A percentile compares a stretch with the other conserved stretches of the same genome.
Conservation (phyloP, 1,140 invertebrate genomes). For the Philopotamus ludificatus region DNA sequence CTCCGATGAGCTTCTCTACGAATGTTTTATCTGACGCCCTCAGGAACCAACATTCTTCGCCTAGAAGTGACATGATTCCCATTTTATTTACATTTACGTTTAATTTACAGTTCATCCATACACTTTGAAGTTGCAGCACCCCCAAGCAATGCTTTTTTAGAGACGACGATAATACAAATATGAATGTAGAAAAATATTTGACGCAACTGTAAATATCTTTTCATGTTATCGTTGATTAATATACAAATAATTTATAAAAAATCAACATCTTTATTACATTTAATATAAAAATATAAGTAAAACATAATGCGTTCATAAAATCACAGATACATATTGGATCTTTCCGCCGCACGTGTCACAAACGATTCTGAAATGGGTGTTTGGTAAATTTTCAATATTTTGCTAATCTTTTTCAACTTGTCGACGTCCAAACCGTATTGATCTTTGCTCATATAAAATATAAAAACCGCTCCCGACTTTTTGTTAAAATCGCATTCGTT, state of each 20-base stretch:
- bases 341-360: neutral
- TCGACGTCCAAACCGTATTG: conserved; percentile 16
- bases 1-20: conserved; percentile 92
- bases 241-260: no score
- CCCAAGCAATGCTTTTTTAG: no score
- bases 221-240: no score
- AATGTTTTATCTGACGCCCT: conserved; percentile 99
- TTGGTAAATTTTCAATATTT: conserved; percentile 19
- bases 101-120: no score
- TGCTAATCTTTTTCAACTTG: conserved; percentile 10
- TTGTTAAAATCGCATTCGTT: conserved; percentile 22
- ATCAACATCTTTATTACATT: no score
- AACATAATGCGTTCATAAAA: no score
- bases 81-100: no score
- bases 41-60: conserved; percentile 99
- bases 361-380: conserved; percentile 16
- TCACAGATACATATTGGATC: neutral
- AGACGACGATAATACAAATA: no score
- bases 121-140: no score
- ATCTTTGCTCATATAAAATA: conserved; percentile 18
- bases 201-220: no score
- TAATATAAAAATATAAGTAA: no score
- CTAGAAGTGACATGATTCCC: conserved; percentile 96
- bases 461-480: conserved; percentile 19
- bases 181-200: no score